Conservation (phyloP, 2,113 vertebrate species). For the Alethe diademata region DNA sequence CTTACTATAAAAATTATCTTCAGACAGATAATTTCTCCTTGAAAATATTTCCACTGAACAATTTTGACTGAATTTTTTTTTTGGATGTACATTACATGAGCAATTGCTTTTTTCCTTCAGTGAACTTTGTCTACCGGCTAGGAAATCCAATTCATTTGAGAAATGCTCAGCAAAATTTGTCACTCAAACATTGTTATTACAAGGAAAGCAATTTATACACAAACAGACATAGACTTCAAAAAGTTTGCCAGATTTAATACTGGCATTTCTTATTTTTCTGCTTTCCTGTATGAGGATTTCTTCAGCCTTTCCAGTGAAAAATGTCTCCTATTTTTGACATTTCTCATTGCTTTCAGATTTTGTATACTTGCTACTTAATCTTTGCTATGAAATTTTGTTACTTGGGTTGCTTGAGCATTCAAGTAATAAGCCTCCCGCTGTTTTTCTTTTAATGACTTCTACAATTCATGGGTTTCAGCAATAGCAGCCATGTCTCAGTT, state of each 20-base stretch:
- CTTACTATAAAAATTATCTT: neutral
- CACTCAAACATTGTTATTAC: neutral
- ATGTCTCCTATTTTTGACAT: neutral
- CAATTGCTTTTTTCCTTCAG: neutral
- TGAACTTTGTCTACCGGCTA: neutral
- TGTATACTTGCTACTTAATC: neutral
- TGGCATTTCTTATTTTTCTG: neutral
- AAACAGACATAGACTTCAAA: neutral
- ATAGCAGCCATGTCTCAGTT: neutral
- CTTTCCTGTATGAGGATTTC: neutral
- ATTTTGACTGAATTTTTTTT: neutral
- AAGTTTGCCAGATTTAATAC: neutral
- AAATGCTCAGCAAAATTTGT: neutral
- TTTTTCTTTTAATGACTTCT: neutral
- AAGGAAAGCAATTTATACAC: neutral
- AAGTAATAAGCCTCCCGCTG: conserved; percentile 3
- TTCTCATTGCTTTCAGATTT: neutral
- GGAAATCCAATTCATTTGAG: neutral
- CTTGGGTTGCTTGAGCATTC: neutral
- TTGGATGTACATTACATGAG: neutral
- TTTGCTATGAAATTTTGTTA: conserved; percentile 1
- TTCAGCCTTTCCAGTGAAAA: neutral
- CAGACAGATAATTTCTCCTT: neutral
- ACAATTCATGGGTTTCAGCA: neutral
- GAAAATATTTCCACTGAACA: neutral